Percentiles rank a stretch among this genome's conserved stretches.
phyloP scores from a whole-genome alignment of 2,113 vertebrate species.

The Macroglossus sobrinus region DNA sequence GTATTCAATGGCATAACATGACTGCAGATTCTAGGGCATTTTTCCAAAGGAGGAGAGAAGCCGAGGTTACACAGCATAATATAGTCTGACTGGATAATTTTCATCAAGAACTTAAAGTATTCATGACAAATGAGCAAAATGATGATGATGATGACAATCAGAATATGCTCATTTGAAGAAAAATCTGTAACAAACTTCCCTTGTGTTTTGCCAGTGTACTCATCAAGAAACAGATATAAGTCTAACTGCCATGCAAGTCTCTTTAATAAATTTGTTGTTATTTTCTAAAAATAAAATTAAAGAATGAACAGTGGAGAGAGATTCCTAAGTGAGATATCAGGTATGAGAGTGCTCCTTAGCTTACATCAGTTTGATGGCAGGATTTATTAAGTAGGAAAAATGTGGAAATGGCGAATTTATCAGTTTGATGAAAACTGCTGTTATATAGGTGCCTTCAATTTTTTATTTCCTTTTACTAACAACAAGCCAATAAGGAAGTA shows the following conservation, averaged over 20 bases:
- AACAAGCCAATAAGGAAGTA: background rate
- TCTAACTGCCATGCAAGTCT: background rate
- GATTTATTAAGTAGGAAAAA: background rate
- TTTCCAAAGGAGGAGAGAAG: background rate
- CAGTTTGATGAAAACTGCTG: background rate
- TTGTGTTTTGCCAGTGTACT: background rate
- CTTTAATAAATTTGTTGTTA: background rate
- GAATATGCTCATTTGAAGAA: background rate
- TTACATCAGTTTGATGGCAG: background rate
- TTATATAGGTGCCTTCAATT: background rate
- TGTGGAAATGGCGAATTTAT: background rate
- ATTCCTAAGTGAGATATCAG: background rate
- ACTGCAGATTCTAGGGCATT: background rate
- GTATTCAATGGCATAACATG: background rate
- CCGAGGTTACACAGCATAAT: background rate
- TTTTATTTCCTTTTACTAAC: background rate
- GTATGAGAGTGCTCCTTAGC: background rate
- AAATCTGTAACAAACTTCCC: background rate
- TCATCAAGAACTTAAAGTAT: background rate
- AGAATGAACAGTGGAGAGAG: background rate
- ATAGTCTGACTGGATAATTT: background rate
- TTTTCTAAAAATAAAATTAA: background rate
- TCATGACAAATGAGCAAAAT: background rate
- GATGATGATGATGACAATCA: background rate
- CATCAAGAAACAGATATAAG: background rate